phyloP scores from a whole-genome alignment of 1,140 invertebrate genomes.

The Ceratina japonica region DNA sequence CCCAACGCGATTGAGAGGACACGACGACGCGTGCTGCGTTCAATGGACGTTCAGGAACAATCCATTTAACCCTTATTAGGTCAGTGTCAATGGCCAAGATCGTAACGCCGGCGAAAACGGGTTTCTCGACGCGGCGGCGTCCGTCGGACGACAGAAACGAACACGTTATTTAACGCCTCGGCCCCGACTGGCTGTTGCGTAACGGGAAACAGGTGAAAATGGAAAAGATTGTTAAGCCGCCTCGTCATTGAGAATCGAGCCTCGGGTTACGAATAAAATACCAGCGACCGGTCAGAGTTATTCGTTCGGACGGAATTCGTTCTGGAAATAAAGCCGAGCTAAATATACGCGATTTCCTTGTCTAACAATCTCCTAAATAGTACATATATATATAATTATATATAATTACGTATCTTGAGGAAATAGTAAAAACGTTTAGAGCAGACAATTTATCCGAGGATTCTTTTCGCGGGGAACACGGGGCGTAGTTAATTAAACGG shows the following conservation, averaged over 20 bases:
- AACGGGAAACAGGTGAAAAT: neutral
- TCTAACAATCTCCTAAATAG: too few species aligned
- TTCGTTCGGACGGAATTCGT: too few species aligned
- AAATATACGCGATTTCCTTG: too few species aligned
- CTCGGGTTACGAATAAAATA: too few species aligned
- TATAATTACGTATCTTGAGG: too few species aligned
- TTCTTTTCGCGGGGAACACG: too few species aligned
- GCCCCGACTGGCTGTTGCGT: neutral
- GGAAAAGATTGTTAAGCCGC: neutral
- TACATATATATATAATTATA: too few species aligned
- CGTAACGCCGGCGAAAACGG: conserved; percentile 36
- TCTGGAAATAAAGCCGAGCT: too few species aligned
- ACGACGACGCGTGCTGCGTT: conserved; percentile 43
- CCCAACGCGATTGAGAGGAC: conserved; percentile 23
- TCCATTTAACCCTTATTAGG: conserved; percentile 61
- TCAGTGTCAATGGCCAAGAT: conserved; percentile 54
- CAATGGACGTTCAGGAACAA: conserved; percentile 50
- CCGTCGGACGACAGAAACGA: neutral
- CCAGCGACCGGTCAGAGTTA: too few species aligned
- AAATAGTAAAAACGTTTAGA: too few species aligned
- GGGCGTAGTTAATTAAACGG: neutral
- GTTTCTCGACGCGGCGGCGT: neutral
- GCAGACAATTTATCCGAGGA: too few species aligned
- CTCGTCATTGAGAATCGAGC: too few species aligned
- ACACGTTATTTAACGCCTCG: conserved; percentile 11